These are phyloP conservation scores for Eilema depressum DNA, from an alignment of 2,888 invertebrate species.

Conservation along the genomic window DNA sequence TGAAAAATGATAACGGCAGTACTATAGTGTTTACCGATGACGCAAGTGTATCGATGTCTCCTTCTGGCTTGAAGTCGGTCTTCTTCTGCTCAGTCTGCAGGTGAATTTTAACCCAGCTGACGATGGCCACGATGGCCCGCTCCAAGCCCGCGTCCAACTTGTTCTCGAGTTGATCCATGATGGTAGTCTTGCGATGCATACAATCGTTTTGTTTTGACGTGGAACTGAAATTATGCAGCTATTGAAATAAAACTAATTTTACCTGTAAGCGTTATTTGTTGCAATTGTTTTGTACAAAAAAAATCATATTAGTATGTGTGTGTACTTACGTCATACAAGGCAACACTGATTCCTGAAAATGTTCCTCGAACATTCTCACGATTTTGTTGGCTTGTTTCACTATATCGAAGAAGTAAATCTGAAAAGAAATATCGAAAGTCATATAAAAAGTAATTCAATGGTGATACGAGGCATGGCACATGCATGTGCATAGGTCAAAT, in stretches of 20 bases:
- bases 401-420: slow-evolving; percentile 97
- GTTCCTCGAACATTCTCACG: slow-evolving; percentile 96
- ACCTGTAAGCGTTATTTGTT: too few relatives aligned
- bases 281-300: not conserved
- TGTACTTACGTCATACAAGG: slow-evolving; percentile 93
- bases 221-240: slow-evolving; percentile 85
- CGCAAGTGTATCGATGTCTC: slow-evolving; percentile 94
- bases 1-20: not conserved
- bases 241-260: not conserved
- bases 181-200: slow-evolving; percentile 93
- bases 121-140: slow-evolving; percentile 94
- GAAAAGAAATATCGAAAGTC: slow-evolving; percentile 66
- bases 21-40: slow-evolving; percentile 89
- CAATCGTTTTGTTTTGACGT: slow-evolving; percentile 96
- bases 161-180: slow-evolving; percentile 95
- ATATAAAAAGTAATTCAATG: too few relatives aligned
- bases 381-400: slow-evolving; percentile 97
- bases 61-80: slow-evolving; percentile 96
- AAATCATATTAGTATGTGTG: too few relatives aligned
- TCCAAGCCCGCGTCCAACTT: slow-evolving; percentile 96
- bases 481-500: too few relatives aligned
- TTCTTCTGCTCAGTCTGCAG: slow-evolving; percentile 98
- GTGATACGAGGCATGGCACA: too few relatives aligned
- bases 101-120: slow-evolving; percentile 96
- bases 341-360: slow-evolving; percentile 95